Conservation (phyloP, 2,888 invertebrate species). For the Keiferia lycopersicella region DNA sequence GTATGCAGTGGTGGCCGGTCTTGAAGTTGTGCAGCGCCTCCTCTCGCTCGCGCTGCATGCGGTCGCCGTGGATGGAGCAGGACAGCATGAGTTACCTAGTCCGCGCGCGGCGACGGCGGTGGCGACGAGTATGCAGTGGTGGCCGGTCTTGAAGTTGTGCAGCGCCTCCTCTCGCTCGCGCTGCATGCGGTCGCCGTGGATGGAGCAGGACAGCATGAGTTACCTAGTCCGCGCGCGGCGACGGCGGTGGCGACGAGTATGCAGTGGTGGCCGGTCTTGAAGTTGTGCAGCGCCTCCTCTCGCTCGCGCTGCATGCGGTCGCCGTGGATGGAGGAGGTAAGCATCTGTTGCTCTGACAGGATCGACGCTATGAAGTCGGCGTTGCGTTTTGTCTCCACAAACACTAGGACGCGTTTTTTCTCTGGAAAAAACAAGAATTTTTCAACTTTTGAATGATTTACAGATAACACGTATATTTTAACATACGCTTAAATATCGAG, state of each 20-base stretch:
- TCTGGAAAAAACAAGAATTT: conserved; percentile 45
- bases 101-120: conserved; percentile 96
- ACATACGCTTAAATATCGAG: too few species aligned
- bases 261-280: conserved; percentile 87
- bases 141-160: conserved; percentile 90
- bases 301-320: conserved; percentile 97
- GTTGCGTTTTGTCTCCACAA: conserved; percentile 94
- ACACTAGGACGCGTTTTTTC: conserved; percentile 86
- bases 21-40: conserved; percentile 96
- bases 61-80: conserved; percentile 90
- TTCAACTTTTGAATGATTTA: background rate
- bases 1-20: conserved; percentile 86
- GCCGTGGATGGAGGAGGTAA: conserved; percentile 99
- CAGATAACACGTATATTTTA: too few species aligned
- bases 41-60: conserved; percentile 97
- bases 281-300: conserved; percentile 96
- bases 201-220: conserved; percentile 29
- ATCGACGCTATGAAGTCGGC: conserved; percentile 94
- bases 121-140: conserved; percentile 91
- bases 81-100: conserved; percentile 31
- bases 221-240: conserved; percentile 93
- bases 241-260: conserved; percentile 97
- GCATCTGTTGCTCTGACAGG: conserved; percentile 88
- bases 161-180: conserved; percentile 97
- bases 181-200: conserved; percentile 90